Percentiles rank a stretch among this genome's conserved stretches.
phyloP scores from a whole-genome alignment of 2,888 invertebrate genomes.

The Euproctis similis region DNA sequence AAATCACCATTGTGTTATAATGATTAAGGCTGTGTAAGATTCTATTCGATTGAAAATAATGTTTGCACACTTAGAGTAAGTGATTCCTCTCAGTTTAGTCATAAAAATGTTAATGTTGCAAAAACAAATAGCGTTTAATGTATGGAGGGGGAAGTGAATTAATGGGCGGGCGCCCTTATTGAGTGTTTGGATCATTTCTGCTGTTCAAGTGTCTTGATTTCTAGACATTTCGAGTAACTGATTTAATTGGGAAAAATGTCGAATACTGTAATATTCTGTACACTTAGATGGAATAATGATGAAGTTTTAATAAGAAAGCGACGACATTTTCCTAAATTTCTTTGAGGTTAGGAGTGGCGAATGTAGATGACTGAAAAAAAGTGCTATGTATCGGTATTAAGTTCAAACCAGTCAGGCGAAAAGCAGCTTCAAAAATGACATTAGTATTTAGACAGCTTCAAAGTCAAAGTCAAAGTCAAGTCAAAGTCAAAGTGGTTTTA shows the following conservation, averaged over 20 bases:
- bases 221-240: slow-evolving; percentile 31
- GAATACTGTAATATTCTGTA: slow-evolving; percentile 3
- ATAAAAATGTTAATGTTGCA: slow-evolving; percentile 74
- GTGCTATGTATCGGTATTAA: no score
- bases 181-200: slow-evolving; percentile 31
- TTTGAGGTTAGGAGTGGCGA: no score
- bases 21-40: slow-evolving; percentile 7
- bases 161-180: slow-evolving; percentile 28
- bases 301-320: no score
- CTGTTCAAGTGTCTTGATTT: slow-evolving; percentile 21
- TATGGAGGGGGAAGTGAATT: slow-evolving; percentile 65
- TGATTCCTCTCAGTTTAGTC: slow-evolving; percentile 68
- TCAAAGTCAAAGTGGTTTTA: no score
- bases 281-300: no score
- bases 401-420: no score
- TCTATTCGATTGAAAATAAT: slow-evolving; percentile 12
- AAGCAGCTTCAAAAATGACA: no score
- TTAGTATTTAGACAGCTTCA: no score
- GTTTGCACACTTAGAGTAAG: slow-evolving; percentile 48
- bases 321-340: no score
- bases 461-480: no score
- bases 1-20: slow-evolving; percentile 10
- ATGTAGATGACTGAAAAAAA: no score
- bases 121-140: slow-evolving; percentile 70
- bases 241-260: slow-evolving; percentile 4